phyloP scores from a whole-genome alignment of 53 echinoderm and acorn worm species.

The Pentamera pediparva region DNA sequence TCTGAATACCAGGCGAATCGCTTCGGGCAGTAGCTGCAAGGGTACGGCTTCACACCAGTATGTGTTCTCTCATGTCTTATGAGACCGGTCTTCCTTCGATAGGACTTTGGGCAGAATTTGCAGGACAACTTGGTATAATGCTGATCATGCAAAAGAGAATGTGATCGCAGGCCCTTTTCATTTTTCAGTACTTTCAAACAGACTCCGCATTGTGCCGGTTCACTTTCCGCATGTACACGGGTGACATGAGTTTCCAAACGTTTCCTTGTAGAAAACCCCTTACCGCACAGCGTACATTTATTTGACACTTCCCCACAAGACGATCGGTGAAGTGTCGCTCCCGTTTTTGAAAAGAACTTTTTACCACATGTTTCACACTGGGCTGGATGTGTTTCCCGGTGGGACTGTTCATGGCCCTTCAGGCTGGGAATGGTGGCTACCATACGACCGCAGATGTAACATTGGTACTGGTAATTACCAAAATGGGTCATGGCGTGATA shows the following conservation, averaged over 20 bases:
- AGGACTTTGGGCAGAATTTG: too few species aligned
- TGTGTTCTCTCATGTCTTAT: too few species aligned
- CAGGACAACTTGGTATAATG: too few species aligned
- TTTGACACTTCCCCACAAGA: neutral
- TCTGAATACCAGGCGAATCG: too few species aligned
- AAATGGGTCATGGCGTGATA: neutral
- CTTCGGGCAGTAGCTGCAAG: too few species aligned
- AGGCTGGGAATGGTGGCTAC: conserved; percentile 13
- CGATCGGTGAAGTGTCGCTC: neutral
- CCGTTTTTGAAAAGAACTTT: neutral
- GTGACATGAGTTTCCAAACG: neutral
- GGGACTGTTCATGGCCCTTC: conserved; percentile 26
- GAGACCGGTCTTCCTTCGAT: too few species aligned
- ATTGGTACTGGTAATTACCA: conserved; percentile 25
- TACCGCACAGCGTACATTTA: conserved; percentile 2
- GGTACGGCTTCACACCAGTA: too few species aligned
- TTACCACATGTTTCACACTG: conserved; percentile 28
- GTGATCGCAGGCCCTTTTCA: too few species aligned
- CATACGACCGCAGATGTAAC: conserved; percentile 26
- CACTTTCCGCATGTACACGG: neutral
- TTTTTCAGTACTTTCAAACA: neutral
- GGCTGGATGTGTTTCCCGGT: conserved; percentile 34
- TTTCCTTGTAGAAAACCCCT: neutral
- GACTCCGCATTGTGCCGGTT: neutral
- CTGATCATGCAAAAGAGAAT: too few species aligned